Evolutionary conservation across 2,113 vertebrate genomes (phyloP), one percentile per base, ranked within the genome.

Genomic region (Tetrax tetrax): DNA sequence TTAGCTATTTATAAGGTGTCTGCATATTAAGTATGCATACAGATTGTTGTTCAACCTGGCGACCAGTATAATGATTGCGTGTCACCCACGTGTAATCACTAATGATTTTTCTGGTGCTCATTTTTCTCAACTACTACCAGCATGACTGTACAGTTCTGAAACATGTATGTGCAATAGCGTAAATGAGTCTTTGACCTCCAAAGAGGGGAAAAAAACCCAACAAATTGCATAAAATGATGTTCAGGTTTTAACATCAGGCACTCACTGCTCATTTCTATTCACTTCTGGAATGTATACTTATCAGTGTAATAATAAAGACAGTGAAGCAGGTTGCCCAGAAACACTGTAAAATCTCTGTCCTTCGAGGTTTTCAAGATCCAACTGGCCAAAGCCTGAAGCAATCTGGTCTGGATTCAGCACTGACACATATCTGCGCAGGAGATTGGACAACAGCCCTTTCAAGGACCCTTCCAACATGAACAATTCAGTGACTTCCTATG

Each of bases 1-100:
- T 97, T 96, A 97, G 81, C 90, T 97, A 96, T 91, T 95, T 97
- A 94, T 96, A 71, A 89, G 95, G 78, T 95, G 84, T 80, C 84
- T 95, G 77, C 79, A 54, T 92, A 91, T 87, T 94, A 96, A 87
- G 61, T 43, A 38, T 89, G 65, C 83, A 78, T 59, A 91, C 85
- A 95, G 89, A 90, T 90, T 90, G 54, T 95, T 95, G 45, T 71
- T 96, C 90, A 94, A 71, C 82, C 63, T 95, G 87, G 70, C 21
- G 43, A 79, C 37, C 65, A 75, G 65, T 71, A 15, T 72, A 95
- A 81, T 94, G 84, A 93, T 91, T 75, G 84, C 24, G 4, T 95
- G 69, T 76, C 87, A 86, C 56, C 88, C 54, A n/a, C 27, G 68
- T 87, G 45, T 80, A 93, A 80, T 82, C 60, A 59, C 29, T 56